Base-by-base conservation (phyloP, 2,797 vertebrate genomes). In the Syngnathus rostellatus region DNA sequence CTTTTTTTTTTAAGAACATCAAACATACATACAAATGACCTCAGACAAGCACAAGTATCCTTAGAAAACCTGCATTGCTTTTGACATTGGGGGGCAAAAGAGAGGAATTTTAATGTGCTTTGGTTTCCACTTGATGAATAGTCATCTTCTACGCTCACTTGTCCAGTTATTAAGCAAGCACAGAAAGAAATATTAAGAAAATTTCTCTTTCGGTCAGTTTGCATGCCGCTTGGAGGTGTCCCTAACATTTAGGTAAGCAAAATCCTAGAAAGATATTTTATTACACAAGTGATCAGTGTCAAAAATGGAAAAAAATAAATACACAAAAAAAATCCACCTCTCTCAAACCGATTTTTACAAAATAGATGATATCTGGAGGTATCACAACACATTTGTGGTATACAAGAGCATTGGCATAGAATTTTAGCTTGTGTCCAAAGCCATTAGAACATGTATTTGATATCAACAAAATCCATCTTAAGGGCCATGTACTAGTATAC, bases 121-220 rank as follows among this genome's bases (percentile, higher is more conserved):
- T 90, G 89, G 89, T 85, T 89, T 89, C 78, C 45, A 69, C 85
- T 84, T 82, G 83, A 88, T 87, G 87, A 85, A 88, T 88, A 86
- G 80, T 82, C 79, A 83, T 88, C 78, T 74, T 83, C 80, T 88
- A 88, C 19, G 53, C 48, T 54, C 63, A 64, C 46, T 63, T 63
- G 62, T 25, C 31, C n/a, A 53, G 46, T 48, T 48, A 64, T 64
- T 51, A 38, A 37, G 19, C 53, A 63, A 53, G 5, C 45, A 10
- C 23, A 25, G 41, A 1, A 16, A 48, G 12, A 31, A 9, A 50
- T 21, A 10, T 14, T 43, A 53, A 53, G 1, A 23, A 53, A 10
- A 53, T 63, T 55, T 37, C 16, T n/a, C 17, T 59, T 37, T 5
- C 19, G 40, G 58, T n/a, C 9, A 61, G 16, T 8, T 17, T 16